Percentiles rank a stretch among this genome's conserved stretches.
These are phyloP conservation scores for Euclidia mi DNA, from an alignment of 2,888 invertebrate species.

Conservation along the genomic window DNA sequence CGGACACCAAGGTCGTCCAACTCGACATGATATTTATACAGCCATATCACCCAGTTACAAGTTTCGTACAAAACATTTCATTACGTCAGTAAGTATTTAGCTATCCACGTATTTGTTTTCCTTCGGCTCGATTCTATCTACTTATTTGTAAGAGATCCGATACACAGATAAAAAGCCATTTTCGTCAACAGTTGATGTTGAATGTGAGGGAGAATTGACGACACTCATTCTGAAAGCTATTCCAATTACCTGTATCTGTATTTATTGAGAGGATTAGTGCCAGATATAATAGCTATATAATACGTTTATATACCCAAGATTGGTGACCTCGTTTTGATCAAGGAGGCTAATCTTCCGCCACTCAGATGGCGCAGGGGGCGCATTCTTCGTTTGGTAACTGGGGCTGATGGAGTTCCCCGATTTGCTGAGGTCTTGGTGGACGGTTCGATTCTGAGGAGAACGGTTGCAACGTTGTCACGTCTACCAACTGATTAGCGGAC, in stretches of 20 bases:
- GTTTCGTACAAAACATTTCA: slow-evolving; percentile 11
- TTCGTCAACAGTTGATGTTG: slow-evolving; percentile 14
- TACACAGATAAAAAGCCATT: slow-evolving; percentile 20
- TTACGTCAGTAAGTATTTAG: slow-evolving; percentile 8
- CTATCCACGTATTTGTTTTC: slow-evolving; percentile 5
- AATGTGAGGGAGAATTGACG: slow-evolving; percentile 14
- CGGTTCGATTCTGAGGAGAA: too few relatives aligned
- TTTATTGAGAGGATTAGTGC: slow-evolving; percentile 5
- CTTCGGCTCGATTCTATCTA: slow-evolving; percentile 3
- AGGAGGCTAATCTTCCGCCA: too few relatives aligned
- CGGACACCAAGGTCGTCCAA: slow-evolving; percentile 26
- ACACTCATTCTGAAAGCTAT: slow-evolving; percentile 9
- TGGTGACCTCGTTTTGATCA: too few relatives aligned
- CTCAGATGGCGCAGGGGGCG: too few relatives aligned
- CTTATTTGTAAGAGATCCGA: slow-evolving; percentile 21
- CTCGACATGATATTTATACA: slow-evolving; percentile 31
- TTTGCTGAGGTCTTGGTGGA: too few relatives aligned
- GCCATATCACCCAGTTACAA: slow-evolving; percentile 22
- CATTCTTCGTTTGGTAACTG: too few relatives aligned
- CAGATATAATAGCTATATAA: not conserved
- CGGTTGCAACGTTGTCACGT: too few relatives aligned
- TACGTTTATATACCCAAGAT: too few relatives aligned
- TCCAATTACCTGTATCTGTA: slow-evolving; percentile 11
- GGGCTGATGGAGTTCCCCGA: too few relatives aligned
- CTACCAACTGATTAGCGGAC: too few relatives aligned